A percentile compares a stretch with the other conserved stretches of the same genome.
Evolutionary conservation across 92 coral and sea anemone genomes (phyloP).

Genomic region (Phenganax marumi): DNA sequence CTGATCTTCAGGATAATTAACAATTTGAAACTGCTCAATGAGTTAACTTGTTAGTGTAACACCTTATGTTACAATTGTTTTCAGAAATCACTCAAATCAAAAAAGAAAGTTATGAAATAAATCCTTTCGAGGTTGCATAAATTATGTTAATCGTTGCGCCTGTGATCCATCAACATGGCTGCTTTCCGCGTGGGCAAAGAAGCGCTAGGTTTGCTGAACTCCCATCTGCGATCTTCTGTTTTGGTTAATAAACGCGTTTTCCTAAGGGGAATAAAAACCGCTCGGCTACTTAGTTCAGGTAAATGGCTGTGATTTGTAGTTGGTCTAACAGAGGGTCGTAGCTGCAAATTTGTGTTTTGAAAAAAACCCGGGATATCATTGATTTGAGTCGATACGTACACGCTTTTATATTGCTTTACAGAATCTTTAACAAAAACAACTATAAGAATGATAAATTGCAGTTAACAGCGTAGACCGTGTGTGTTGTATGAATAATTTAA

Average conservation of each 20-base stretch:
- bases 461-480: too few species aligned
- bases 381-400: too few species aligned
- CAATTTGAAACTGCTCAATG: background rate
- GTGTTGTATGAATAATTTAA: too few species aligned
- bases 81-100: too few species aligned
- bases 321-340: background rate
- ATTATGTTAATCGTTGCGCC: conserved; percentile 6
- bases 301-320: background rate
- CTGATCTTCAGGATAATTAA: background rate
- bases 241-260: background rate
- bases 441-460: too few species aligned
- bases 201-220: conserved; percentile 4
- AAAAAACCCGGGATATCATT: too few species aligned
- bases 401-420: too few species aligned
- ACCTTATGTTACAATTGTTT: too few species aligned
- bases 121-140: background rate
- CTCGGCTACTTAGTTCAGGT: conserved; percentile 30
- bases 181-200: conserved; percentile 28
- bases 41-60: background rate
- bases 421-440: too few species aligned
- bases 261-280: background rate
- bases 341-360: too few species aligned
- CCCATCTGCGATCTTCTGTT: conserved; percentile 13
- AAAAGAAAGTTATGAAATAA: too few species aligned
- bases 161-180: conserved; percentile 21